Conservation (phyloP, 2,888 invertebrate species). For the Atherix ibis region DNA sequence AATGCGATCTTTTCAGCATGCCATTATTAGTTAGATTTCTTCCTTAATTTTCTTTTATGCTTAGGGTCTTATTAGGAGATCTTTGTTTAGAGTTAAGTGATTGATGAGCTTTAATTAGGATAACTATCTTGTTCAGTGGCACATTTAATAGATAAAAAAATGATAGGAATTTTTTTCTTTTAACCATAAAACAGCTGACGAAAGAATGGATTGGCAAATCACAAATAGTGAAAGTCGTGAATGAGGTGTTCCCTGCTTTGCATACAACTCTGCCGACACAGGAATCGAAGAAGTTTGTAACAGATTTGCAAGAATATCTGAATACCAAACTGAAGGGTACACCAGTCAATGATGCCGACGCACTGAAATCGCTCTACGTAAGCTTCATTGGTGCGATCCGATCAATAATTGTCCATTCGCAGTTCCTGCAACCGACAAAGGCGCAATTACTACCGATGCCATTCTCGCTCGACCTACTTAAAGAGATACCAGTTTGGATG, state of each 20-base stretch:
- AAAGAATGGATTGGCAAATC: no score
- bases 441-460: slow-evolving; percentile 17
- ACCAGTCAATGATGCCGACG: slow-evolving; percentile 43
- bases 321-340: slow-evolving; percentile 46
- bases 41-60: no score
- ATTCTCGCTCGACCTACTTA: slow-evolving; percentile 29
- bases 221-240: not conserved
- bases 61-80: no score
- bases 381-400: slow-evolving; percentile 40
- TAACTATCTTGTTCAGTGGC: no score
- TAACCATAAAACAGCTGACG: no score
- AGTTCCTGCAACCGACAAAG: not conserved
- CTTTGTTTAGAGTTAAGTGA: no score
- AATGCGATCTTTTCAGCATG: no score
- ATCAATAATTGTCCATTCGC: slow-evolving; percentile 23
- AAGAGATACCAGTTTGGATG: slow-evolving; percentile 39
- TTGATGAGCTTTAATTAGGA: no score
- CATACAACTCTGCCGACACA: slow-evolving; percentile 48
- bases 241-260: slow-evolving; percentile 3
- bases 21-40: no score
- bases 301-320: slow-evolving; percentile 43
- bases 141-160: no score
- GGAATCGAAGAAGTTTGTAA: slow-evolving; percentile 45
- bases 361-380: slow-evolving; percentile 44
- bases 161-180: no score